Evolutionary conservation across 2,888 invertebrate species (phyloP).

Genomic region (Iphiclides podalirius): DNA sequence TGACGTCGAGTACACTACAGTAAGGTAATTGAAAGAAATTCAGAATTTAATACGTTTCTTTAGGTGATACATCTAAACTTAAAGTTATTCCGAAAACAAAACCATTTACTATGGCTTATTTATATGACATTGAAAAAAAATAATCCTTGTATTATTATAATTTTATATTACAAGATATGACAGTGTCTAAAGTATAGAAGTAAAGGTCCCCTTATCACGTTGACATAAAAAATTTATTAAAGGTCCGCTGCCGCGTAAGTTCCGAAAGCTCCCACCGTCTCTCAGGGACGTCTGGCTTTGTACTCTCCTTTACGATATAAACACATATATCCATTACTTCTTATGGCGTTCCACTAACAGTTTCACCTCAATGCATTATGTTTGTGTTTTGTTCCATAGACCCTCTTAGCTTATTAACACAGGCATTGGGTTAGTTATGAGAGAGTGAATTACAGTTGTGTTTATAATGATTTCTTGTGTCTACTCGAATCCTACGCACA

Average conservation of each 20-base stretch:
- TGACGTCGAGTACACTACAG: too few species aligned
- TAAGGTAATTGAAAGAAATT: too few species aligned
- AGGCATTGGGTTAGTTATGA: background rate
- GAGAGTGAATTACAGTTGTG: background rate
- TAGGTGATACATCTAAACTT: too few species aligned
- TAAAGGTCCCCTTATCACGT: slow-evolving; percentile 13
- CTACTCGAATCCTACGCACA: too few species aligned
- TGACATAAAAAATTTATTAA: slow-evolving; percentile 56
- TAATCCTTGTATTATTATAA: too few species aligned
- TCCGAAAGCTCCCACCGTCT: slow-evolving; percentile 32
- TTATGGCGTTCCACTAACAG: slow-evolving; percentile 20
- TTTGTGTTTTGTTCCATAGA: background rate
- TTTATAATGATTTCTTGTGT: too few species aligned
- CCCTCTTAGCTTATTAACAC: background rate
- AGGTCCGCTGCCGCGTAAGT: slow-evolving; percentile 40
- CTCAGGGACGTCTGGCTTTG: slow-evolving; percentile 43
- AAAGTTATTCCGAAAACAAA: too few species aligned
- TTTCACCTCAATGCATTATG: slow-evolving; percentile 6
- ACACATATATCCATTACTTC: slow-evolving; percentile 28
- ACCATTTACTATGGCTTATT: too few species aligned
- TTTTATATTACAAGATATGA: too few species aligned
- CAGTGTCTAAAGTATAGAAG: slow-evolving; percentile 11
- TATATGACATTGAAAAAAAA: too few species aligned
- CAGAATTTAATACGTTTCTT: too few species aligned
- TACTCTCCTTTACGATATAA: slow-evolving; percentile 47